These are phyloP conservation scores for Mayetiola destructor DNA, from an alignment of 2,888 invertebrate genomes.

Conservation along the genomic window DNA sequence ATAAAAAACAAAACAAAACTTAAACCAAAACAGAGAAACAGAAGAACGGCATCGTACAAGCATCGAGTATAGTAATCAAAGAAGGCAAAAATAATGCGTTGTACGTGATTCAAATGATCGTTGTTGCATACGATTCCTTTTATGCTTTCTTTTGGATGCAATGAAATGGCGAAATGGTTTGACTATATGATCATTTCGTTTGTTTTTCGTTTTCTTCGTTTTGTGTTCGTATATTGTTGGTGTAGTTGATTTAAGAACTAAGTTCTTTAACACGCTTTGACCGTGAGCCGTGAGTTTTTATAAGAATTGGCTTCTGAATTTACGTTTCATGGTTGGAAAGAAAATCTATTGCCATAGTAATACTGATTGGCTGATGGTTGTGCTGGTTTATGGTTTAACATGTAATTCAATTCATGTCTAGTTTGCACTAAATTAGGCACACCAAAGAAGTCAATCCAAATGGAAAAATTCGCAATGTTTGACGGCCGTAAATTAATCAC, in stretches of 20 bases:
- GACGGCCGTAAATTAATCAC: conserved; percentile 1
- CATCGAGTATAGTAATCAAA: no score
- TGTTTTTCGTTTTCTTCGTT: background rate
- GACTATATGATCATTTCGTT: background rate
- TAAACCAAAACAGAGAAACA: background rate
- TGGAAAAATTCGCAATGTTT: background rate
- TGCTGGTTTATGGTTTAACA: background rate
- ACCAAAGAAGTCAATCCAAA: conserved; percentile 5
- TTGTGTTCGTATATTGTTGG: background rate
- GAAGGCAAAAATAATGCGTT: conserved; percentile 3
- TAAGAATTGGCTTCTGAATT: conserved; percentile 11
- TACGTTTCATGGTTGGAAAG: background rate
- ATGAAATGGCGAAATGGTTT: background rate
- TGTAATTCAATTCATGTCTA: background rate
- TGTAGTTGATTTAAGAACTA: background rate
- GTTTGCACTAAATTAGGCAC: conserved; percentile 6
- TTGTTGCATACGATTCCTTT: background rate
- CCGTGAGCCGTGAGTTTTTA: background rate
- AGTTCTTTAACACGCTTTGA: no score
- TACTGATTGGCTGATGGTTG: conserved; percentile 5
- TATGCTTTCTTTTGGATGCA: background rate
- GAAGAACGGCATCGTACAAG: background rate
- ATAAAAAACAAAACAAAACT: no score
- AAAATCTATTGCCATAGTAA: no score
- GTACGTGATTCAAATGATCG: conserved; percentile 7